phyloP scores from a whole-genome alignment of 2,888 invertebrate species.

The Trypoxylon attenuatum region DNA sequence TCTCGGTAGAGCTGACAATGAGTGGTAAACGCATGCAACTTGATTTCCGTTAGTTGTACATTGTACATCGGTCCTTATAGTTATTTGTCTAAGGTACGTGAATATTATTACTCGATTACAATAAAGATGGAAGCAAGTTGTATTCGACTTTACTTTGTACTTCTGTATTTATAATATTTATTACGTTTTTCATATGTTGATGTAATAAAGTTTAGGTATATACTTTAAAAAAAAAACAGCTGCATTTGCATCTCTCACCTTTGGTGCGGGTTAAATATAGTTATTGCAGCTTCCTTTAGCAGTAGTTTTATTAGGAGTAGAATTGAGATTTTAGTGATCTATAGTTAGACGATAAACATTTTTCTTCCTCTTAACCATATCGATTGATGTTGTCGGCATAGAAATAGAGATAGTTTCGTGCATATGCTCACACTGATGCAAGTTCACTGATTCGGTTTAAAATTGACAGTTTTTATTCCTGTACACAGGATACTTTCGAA shows the following conservation, averaged over 20 bases:
- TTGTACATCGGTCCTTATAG: slow-evolving; percentile 53
- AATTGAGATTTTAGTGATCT: no score
- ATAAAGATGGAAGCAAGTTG: slow-evolving; percentile 46
- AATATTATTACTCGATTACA: slow-evolving; percentile 40
- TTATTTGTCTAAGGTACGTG: slow-evolving; percentile 50
- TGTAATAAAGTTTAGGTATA: slow-evolving; percentile 57
- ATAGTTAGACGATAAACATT: no score
- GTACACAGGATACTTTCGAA: no score
- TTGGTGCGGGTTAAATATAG: no score
- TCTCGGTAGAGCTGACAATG: slow-evolving; percentile 12
- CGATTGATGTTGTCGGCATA: no score
- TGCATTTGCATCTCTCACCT: slow-evolving; percentile 6
- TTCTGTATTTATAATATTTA: slow-evolving; percentile 64
- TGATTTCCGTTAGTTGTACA: slow-evolving; percentile 46
- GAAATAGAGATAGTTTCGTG: no score
- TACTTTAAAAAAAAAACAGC: slow-evolving; percentile 42
- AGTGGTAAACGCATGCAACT: slow-evolving; percentile 37
- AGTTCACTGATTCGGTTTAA: no score
- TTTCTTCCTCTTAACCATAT: no score
- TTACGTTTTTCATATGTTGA: slow-evolving; percentile 59
- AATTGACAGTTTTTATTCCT: no score
- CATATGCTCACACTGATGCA: no score
- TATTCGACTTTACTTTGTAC: slow-evolving; percentile 53
- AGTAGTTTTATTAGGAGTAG: no score
- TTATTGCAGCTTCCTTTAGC: no score